Percentiles rank a stretch among this genome's conserved stretches.
These are phyloP conservation scores for Excalfactoria chinensis DNA, from an alignment of 2,113 vertebrate species.

Conservation along the genomic window DNA sequence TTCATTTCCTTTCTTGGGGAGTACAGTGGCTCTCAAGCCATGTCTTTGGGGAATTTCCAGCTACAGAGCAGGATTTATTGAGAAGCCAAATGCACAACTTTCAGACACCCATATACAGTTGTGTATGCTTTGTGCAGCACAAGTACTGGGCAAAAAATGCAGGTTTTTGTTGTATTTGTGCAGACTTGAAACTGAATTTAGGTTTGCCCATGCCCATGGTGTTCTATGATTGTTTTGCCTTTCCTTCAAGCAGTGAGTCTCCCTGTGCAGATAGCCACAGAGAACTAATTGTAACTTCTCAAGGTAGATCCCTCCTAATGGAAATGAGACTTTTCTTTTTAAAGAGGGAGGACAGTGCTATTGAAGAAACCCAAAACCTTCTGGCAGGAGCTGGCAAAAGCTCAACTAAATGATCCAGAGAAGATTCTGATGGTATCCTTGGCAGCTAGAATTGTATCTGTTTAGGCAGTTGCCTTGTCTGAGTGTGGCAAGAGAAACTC, in stretches of 20 bases:
- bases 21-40: not conserved
- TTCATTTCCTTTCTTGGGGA: not conserved
- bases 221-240: not conserved
- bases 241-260: not conserved
- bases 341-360: conserved; percentile 40
- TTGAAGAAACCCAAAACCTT: conserved; percentile 47
- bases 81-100: conserved; percentile 32
- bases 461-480: conserved; percentile 38
- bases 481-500: conserved; percentile 24
- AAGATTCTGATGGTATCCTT: conserved; percentile 60
- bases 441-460: conserved; percentile 44
- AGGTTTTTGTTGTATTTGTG: not conserved
- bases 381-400: conserved; percentile 50
- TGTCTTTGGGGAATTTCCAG: not conserved
- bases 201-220: not conserved
- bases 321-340: conserved; percentile 50
- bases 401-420: conserved; percentile 51
- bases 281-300: conserved; percentile 27
- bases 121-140: conserved; percentile 36
- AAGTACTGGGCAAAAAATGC: not conserved
- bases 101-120: not conserved
- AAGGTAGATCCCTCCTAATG: not conserved
- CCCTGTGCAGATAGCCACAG: conserved; percentile 4
- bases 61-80: not conserved
- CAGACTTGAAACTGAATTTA: not conserved